phyloP scores from a whole-genome alignment of 2,888 invertebrate species.

The Apotomis capreana region DNA sequence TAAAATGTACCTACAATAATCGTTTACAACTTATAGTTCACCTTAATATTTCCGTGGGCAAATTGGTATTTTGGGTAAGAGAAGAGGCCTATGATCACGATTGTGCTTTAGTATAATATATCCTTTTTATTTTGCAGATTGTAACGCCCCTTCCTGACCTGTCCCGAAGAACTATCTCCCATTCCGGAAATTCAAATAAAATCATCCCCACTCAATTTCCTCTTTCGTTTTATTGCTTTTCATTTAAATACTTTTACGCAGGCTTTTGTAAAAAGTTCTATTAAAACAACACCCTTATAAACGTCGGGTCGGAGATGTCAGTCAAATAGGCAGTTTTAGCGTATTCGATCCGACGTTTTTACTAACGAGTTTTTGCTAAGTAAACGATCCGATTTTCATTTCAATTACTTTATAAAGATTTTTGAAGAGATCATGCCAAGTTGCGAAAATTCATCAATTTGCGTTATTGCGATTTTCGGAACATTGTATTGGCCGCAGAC shows the following conservation, averaged over 20 bases:
- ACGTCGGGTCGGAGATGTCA: conserved; percentile 2
- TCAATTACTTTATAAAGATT: too few species aligned
- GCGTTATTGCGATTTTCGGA: too few species aligned
- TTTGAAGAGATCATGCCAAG: too few species aligned
- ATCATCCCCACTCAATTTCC: conserved; percentile 23
- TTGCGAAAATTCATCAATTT: too few species aligned
- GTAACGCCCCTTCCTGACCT: background rate
- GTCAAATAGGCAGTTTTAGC: conserved; percentile 11
- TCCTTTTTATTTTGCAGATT: conserved; percentile 12
- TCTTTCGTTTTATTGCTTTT: conserved; percentile 11
- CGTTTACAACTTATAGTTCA: too few species aligned
- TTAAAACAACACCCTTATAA: background rate
- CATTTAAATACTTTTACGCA: background rate
- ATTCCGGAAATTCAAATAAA: conserved; percentile 16
- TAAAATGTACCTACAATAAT: too few species aligned
- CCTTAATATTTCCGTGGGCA: too few species aligned
- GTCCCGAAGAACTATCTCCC: conserved; percentile 12
- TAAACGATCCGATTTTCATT: background rate
- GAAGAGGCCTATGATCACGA: background rate
- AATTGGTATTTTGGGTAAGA: background rate
- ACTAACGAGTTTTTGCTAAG: conserved; percentile 1
- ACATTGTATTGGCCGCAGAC: too few species aligned
- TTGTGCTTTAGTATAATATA: background rate
- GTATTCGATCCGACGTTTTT: conserved; percentile 1
- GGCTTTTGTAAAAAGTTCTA: background rate